These are phyloP conservation scores for Eudasyphora cyanicolor DNA, from an alignment of 2,888 invertebrate genomes.

Conservation along the genomic window DNA sequence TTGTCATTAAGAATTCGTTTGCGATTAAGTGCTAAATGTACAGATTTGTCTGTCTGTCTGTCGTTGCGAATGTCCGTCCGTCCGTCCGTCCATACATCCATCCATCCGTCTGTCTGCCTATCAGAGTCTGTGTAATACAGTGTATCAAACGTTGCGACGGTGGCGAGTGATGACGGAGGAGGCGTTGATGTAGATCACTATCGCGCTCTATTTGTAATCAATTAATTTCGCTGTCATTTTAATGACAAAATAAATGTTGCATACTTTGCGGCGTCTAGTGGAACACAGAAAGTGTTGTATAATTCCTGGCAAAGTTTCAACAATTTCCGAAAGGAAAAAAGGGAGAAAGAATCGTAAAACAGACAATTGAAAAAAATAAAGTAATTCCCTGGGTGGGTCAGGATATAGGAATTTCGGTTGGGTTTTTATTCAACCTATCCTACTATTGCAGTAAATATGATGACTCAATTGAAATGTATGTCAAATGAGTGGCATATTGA, in stretches of 20 bases:
- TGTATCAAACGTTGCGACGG: no score
- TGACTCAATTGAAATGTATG: no score
- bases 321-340: no score
- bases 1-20: conserved; percentile 35
- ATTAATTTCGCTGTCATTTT: conserved; percentile 25
- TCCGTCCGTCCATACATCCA: background rate
- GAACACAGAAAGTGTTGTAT: background rate
- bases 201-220: conserved; percentile 31
- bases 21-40: conserved; percentile 35
- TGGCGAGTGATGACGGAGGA: conserved; percentile 15
- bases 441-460: no score
- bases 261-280: conserved; percentile 2
- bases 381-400: no score
- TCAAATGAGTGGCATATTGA: no score
- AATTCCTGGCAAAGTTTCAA: background rate
- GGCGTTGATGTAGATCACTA: conserved; percentile 30
- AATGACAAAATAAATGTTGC: conserved; percentile 7
- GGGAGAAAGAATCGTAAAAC: no score
- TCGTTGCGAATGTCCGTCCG: background rate
- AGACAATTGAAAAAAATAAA: no score
- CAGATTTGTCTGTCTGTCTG: conserved; percentile 6
- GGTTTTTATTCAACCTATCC: no score
- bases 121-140: conserved; percentile 28
- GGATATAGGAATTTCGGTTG: no score
- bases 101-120: background rate